Conservation (phyloP, 1,140 invertebrate genomes). For the Anthonomus grandis region DNA sequence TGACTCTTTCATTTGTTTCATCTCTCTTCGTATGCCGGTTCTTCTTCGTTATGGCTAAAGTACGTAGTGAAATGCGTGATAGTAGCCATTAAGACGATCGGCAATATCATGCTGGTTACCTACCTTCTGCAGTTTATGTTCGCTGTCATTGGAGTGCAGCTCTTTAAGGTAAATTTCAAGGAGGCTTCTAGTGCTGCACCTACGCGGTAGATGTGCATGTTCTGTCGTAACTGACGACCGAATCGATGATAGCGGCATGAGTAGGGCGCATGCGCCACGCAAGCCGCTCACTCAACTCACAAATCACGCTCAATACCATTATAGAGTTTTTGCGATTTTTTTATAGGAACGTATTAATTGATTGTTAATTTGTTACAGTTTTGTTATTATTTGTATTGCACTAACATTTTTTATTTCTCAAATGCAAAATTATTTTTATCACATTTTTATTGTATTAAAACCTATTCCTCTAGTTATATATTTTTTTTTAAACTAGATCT, state of each 20-base stretch:
- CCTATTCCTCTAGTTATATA: too few species aligned
- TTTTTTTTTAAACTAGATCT: too few species aligned
- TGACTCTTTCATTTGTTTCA: slow-evolving; percentile 42
- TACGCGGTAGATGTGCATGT: slow-evolving; percentile 45
- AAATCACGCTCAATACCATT: slow-evolving; percentile 29
- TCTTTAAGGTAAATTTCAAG: slow-evolving; percentile 88
- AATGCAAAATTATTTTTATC: too few species aligned
- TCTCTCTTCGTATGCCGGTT: slow-evolving; percentile 44
- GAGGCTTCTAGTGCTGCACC: slow-evolving; percentile 41
- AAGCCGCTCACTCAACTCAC: slow-evolving; percentile 34
- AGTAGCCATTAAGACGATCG: slow-evolving; percentile 98
- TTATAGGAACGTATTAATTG: background rate
- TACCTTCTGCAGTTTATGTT: slow-evolving; percentile 99
- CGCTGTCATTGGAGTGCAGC: slow-evolving; percentile 99
- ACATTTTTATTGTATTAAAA: too few species aligned
- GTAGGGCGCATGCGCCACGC: slow-evolving; percentile 20
- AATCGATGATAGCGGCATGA: slow-evolving; percentile 36
- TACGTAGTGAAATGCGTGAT: slow-evolving; percentile 99
- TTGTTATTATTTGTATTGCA: too few species aligned
- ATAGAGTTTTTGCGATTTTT: slow-evolving; percentile 21
- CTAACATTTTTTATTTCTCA: too few species aligned
- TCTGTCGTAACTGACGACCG: slow-evolving; percentile 39
- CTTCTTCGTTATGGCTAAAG: slow-evolving; percentile 60
- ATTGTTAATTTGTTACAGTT: too few species aligned
- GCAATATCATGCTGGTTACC: slow-evolving; percentile 99